Base-by-base conservation (phyloP, 2,888 invertebrate species). In the Yponomeuta cagnagella region DNA sequence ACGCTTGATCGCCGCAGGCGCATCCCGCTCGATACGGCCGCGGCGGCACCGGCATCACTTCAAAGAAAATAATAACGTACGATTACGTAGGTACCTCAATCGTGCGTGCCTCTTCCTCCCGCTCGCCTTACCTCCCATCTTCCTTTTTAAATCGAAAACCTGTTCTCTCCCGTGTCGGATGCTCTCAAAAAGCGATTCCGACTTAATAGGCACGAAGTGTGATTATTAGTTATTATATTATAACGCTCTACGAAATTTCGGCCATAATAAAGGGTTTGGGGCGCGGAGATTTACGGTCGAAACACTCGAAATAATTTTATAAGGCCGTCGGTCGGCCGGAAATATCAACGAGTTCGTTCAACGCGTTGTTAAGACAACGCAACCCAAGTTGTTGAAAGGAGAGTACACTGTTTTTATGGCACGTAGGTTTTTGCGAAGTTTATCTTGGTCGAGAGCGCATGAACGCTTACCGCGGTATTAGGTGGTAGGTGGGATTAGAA, bases 21-120 rank as follows among this genome's bases (percentile, higher is more conserved):
- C 70, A 66, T 66, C 70, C 30, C 15, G 43, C 43, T 43, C 43
- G 43, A 43, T 6, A 43, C 43, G 43, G 43, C 43, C 43, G 43
- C 43, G 63, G 43, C 43, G 63, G n/a, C 9, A 23, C 68, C 86
- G 87, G 88, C 52, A 33, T 15, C 78, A 82, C 86, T 82, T 88
- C 88, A 89, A 89, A 89, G 88, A 78, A 43, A 79, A 82, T 86
- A 89, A 88, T 88, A 88, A 88, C 85, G 86, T 83, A 87, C 86
- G 85, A 88, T 89, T 88, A 87, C 80, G 77, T 23, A 23, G 23
- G 23, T 77, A 76, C 77, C 78, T 79, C 75, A 76, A 81, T 79
- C 77, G 12, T 30, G 9, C 67, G 12, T 48, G 23, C 72, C 63
- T 64, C 71, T 79, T 72, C 80, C 82, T 83, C 82, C 84, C 80